Percentiles rank a stretch among this genome's conserved stretches.
Evolutionary conservation across 1,140 invertebrate species (phyloP).

Genomic region (Mercenaria mercenaria): DNA sequence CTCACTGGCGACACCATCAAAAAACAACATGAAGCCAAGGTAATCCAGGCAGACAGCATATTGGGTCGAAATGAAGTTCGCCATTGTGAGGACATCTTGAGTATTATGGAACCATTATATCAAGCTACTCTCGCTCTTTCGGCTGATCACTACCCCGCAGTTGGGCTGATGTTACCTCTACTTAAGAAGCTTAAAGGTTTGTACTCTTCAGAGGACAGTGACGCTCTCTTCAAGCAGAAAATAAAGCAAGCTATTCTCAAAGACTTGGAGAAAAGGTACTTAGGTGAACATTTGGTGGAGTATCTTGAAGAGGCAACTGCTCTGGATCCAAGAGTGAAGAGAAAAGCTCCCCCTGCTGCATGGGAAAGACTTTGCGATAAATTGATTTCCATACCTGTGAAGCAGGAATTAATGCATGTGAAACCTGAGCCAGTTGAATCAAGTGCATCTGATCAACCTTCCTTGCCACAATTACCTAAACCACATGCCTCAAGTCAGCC

Average conservation of each 20-base stretch:
- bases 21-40: not conserved
- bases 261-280: not conserved
- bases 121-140: not conserved
- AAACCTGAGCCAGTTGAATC: too few relatives aligned
- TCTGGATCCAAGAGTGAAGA: not conserved
- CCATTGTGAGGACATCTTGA: not conserved
- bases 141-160: not conserved
- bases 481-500: not conserved
- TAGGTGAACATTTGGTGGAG: not conserved
- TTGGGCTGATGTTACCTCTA: not conserved
- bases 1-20: not conserved
- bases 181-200: not conserved
- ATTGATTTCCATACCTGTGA: too few relatives aligned
- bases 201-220: not conserved
- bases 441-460: not conserved
- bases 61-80: not conserved
- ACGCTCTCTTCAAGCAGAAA: too few relatives aligned
- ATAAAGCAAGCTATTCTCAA: not conserved
- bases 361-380: not conserved
- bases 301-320: conserved; percentile 2
- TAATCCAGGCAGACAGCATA: not conserved
- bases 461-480: too few relatives aligned
- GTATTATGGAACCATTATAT: not conserved
- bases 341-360: not conserved
- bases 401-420: too few relatives aligned